Evolutionary conservation across 2,113 vertebrate genomes (phyloP).

Genomic region (Scortum barcoo): DNA sequence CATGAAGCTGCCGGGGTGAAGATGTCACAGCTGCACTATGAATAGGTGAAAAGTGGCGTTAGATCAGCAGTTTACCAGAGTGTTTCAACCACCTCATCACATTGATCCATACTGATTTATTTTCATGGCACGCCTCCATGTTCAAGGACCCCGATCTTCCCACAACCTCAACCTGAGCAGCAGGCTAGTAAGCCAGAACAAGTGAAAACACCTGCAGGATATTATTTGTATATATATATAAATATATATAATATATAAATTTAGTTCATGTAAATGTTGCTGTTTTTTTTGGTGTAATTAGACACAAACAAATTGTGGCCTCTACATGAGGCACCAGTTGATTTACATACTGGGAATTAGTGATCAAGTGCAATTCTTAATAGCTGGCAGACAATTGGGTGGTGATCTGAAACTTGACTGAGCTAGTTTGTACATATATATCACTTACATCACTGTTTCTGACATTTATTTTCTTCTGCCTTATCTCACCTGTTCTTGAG

Average conservation of each 20-base stretch:
- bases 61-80: not conserved
- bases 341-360: not conserved
- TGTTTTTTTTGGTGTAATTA: too few relatives aligned
- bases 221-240: too few relatives aligned
- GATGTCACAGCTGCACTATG: not conserved
- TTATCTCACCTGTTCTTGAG: constrained; percentile 93
- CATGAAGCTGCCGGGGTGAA: not conserved
- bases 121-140: not conserved
- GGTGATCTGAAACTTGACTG: not conserved
- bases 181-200: not conserved
- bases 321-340: too few relatives aligned
- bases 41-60: not conserved
- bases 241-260: too few relatives aligned
- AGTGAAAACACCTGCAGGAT: not conserved
- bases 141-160: not conserved
- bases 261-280: too few relatives aligned
- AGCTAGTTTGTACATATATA: not conserved
- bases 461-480: not conserved
- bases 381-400: not conserved
- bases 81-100: not conserved
- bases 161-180: not conserved
- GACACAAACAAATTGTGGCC: too few relatives aligned
- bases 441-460: not conserved
- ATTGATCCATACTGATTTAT: not conserved
- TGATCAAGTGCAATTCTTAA: not conserved